Evolutionary conservation across 1,140 invertebrate species (phyloP).

Genomic region (Lordiphosa collinella): DNA sequence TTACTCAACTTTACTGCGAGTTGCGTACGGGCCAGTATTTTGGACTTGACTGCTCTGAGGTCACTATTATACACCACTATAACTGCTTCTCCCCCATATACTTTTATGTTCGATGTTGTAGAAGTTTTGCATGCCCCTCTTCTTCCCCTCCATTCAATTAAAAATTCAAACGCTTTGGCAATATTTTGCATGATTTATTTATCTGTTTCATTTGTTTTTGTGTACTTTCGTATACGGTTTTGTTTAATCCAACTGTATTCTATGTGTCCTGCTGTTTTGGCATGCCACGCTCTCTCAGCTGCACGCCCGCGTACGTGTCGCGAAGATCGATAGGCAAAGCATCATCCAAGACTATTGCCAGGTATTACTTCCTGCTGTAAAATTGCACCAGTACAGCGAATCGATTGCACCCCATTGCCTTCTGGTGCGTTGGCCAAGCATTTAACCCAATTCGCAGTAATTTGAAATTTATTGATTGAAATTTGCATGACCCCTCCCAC

Average conservation of each 20-base stretch:
- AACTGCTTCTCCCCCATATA: no score
- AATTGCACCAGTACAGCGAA: constrained; percentile 4
- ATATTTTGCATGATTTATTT: constrained; percentile 22
- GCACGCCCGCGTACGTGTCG: constrained; percentile 48
- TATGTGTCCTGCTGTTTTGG: constrained; percentile 22
- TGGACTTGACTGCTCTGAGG: no score
- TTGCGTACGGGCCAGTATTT: no score
- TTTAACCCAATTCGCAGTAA: constrained; percentile 3
- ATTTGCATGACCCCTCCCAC: constrained; percentile 48
- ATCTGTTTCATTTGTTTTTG: constrained; percentile 16
- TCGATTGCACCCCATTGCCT: background rate
- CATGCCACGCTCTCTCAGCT: constrained; percentile 42
- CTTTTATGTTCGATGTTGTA: no score
- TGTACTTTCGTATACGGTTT: constrained; percentile 18
- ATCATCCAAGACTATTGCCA: constrained; percentile 59
- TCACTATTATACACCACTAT: no score
- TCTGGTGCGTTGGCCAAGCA: background rate
- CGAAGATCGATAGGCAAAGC: constrained; percentile 54
- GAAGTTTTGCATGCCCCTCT: no score
- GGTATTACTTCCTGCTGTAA: constrained; percentile 43
- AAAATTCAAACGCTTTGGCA: constrained; percentile 28
- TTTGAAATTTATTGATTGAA: constrained; percentile 21
- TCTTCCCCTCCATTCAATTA: constrained; percentile 15
- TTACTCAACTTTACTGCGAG: no score
- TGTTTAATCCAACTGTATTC: constrained; percentile 6